Percentiles rank a stretch among this genome's conserved stretches.
Evolutionary conservation across 1,140 invertebrate species (phyloP).

Genomic region (Lucilia sericata): DNA sequence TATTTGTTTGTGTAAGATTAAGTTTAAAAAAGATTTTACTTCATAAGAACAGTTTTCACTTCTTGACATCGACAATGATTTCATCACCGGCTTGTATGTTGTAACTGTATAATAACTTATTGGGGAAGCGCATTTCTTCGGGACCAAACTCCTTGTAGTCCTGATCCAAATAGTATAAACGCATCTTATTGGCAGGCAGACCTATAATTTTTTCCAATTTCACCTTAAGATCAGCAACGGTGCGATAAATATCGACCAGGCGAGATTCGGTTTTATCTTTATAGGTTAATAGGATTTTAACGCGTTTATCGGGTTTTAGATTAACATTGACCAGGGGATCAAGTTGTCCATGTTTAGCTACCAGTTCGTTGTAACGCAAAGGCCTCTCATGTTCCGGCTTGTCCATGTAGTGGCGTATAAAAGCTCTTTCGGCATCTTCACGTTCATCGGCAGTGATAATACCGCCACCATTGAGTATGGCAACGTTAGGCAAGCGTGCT

Average conservation of each 20-base stretch:
- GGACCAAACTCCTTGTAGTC: constrained; percentile 80
- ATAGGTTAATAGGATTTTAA: constrained; percentile 85
- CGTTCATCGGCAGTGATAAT: constrained; percentile 84
- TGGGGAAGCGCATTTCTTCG: constrained; percentile 88
- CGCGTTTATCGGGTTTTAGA: constrained; percentile 85
- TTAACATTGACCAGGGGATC: constrained; percentile 89
- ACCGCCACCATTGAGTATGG: constrained; percentile 89
- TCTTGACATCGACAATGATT: constrained; percentile 87
- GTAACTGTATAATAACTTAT: constrained; percentile 90
- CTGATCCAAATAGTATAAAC: constrained; percentile 87
- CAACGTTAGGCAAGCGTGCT: constrained; percentile 86
- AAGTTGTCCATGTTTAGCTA: constrained; percentile 85
- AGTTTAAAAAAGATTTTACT: background rate
- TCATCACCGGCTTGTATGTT: constrained; percentile 91
- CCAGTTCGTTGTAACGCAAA: constrained; percentile 83
- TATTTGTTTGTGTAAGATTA: background rate
- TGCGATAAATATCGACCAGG: constrained; percentile 81
- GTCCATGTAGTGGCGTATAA: constrained; percentile 92
- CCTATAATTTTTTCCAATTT: constrained; percentile 83
- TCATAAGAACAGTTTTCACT: constrained; percentile 50
- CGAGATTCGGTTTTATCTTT: constrained; percentile 80
- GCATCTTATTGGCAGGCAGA: constrained; percentile 84
- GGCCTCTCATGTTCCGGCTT: constrained; percentile 83
- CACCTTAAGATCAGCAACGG: constrained; percentile 82
- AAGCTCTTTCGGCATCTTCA: constrained; percentile 92